phyloP scores from a whole-genome alignment of 2,797 vertebrate species.

The Aldrovandia affinis region DNA sequence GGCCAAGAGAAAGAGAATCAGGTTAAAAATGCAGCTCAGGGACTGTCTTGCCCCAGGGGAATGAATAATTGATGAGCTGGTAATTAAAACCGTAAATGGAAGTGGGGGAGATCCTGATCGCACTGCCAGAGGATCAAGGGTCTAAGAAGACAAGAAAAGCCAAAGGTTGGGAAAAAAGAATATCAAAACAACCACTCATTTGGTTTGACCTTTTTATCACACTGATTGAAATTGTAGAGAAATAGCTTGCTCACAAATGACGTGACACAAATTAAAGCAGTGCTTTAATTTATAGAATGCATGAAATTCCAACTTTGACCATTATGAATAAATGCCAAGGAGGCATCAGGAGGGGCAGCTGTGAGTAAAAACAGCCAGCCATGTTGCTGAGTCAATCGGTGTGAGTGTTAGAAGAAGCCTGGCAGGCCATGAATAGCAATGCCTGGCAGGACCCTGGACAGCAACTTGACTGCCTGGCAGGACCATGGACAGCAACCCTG shows the following conservation, averaged over 20 bases:
- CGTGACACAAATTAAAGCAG: background rate
- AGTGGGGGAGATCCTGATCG: conserved; percentile 64
- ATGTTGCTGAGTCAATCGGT: background rate
- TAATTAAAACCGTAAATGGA: conserved; percentile 76
- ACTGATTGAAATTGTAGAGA: background rate
- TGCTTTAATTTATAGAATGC: background rate
- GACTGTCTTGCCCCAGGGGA: conserved; percentile 54
- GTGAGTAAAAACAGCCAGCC: background rate
- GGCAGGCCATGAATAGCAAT: background rate
- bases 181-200: background rate
- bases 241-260: background rate
- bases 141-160: background rate
- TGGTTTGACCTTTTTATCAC: background rate
- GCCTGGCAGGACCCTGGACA: background rate
- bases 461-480: background rate
- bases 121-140: conserved; percentile 17
- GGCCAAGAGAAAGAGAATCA: background rate
- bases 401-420: background rate
- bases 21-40: conserved; percentile 38
- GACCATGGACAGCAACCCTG: background rate
- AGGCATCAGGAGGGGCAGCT: background rate
- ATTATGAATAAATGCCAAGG: background rate
- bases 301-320: background rate
- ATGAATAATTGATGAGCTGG: conserved; percentile 76
- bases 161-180: conserved; percentile 9